These are phyloP conservation scores for Kuschelorhynchus macadamiae DNA, from an alignment of 2,888 invertebrate species.

Conservation along the genomic window DNA sequence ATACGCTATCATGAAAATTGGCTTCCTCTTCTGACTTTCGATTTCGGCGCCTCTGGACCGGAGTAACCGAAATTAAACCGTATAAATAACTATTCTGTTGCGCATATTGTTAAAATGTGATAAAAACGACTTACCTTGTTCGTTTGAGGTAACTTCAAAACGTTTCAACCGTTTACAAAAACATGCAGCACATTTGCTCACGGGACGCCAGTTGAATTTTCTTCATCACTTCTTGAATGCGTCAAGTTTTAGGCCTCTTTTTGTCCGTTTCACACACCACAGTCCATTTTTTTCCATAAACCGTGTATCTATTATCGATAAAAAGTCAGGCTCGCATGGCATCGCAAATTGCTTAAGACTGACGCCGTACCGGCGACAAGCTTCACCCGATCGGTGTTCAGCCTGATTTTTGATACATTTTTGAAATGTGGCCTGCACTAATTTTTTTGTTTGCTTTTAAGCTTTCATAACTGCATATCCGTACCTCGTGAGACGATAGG, in stretches of 20 bases:
- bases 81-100: conserved; percentile 4
- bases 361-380: too few relatives aligned
- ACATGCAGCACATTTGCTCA: conserved; percentile 8
- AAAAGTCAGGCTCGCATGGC: too few relatives aligned
- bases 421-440: too few relatives aligned
- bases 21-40: neutral
- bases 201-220: conserved; percentile 10
- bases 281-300: too few relatives aligned
- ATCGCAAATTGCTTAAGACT: too few relatives aligned
- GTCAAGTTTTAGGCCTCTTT: conserved; percentile 11
- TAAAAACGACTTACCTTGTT: neutral
- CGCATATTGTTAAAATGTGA: conserved; percentile 9
- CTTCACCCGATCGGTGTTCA: too few relatives aligned
- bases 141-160: conserved; percentile 5
- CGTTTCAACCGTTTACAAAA: conserved; percentile 11
- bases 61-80: neutral
- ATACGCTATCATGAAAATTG: neutral
- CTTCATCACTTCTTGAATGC: conserved; percentile 22
- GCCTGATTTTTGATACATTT: too few relatives aligned
- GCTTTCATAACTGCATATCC: too few relatives aligned
- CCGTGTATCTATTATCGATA: too few relatives aligned
- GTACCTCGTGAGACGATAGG: too few relatives aligned
- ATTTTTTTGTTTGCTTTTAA: too few relatives aligned
- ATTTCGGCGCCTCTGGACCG: neutral
- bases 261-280: neutral